Conservation (phyloP, 2,113 vertebrate species). For the Anguilla japonica region DNA sequence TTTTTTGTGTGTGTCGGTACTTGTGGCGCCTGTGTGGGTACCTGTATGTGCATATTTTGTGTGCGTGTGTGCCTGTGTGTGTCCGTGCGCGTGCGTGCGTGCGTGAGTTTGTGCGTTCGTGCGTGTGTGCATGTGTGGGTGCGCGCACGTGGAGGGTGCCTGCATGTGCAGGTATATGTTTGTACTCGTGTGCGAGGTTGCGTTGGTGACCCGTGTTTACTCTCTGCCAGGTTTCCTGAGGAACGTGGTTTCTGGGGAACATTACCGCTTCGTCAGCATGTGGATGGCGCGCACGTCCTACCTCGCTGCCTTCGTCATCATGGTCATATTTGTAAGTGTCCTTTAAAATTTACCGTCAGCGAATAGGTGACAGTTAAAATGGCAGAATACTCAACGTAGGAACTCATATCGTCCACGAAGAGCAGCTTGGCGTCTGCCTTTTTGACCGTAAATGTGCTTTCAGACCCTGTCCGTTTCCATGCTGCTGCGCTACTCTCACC, state of each 20-base stretch:
- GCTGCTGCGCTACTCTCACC: slow-evolving; percentile 94
- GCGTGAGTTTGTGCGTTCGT: too few relatives aligned
- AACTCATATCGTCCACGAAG: neutral
- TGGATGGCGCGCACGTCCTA: slow-evolving; percentile 98
- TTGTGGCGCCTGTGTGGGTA: neutral
- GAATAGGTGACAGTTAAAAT: too few relatives aligned
- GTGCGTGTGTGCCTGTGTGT: slow-evolving; percentile 12
- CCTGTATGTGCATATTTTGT: neutral
- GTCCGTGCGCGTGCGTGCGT: neutral
- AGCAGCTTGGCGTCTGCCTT: neutral
- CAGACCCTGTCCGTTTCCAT: slow-evolving; percentile 97
- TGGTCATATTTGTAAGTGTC: slow-evolving; percentile 95
- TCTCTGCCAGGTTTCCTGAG: slow-evolving; percentile 84
- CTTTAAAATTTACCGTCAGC: neutral
- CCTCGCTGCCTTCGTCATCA: slow-evolving; percentile 94
- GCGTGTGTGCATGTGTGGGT: neutral
- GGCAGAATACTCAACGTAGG: neutral
- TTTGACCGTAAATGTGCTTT: slow-evolving; percentile 16
- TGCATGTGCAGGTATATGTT: neutral
- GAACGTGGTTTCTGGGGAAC: slow-evolving; percentile 95
- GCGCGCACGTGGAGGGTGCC: neutral
- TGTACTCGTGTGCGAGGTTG: neutral
- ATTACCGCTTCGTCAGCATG: slow-evolving; percentile 98
- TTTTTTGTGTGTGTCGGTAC: slow-evolving; percentile 4
- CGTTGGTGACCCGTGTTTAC: neutral